Evolutionary conservation across 2,113 vertebrate genomes (phyloP).

Genomic region (Malaclemys terrapin): DNA sequence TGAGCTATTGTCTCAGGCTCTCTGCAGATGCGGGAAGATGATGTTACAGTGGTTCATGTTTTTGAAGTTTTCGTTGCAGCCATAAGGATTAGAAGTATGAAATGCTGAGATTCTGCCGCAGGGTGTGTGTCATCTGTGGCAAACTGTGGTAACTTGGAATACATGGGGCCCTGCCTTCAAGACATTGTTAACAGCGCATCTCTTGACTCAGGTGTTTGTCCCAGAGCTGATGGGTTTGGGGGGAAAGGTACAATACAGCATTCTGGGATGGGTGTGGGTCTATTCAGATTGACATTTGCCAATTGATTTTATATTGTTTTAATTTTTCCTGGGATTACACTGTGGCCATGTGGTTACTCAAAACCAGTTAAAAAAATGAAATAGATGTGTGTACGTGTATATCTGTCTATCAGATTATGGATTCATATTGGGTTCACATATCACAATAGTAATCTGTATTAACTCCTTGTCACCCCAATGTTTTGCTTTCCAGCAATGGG

Average conservation of each 20-base stretch:
- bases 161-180: not conserved
- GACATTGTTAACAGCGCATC: not conserved
- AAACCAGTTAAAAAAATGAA: not conserved
- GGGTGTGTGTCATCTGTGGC: not conserved
- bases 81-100: not conserved
- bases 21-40: not conserved
- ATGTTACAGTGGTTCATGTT: not conserved
- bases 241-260: not conserved
- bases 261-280: not conserved
- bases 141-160: conserved; percentile 7
- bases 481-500: not conserved
- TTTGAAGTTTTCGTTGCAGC: not conserved
- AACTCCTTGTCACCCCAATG: not conserved
- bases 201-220: not conserved
- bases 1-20: no score
- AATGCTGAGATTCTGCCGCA: no score
- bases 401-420: not conserved
- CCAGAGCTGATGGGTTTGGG: not conserved
- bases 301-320: not conserved
- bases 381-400: not conserved
- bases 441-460: not conserved
- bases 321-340: conserved; percentile 1
- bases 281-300: not conserved
- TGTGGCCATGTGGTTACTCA: not conserved
- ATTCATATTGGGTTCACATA: not conserved